Base-by-base conservation (phyloP, 2,888 invertebrate species). In the Lordiphosa andalusiaca region DNA sequence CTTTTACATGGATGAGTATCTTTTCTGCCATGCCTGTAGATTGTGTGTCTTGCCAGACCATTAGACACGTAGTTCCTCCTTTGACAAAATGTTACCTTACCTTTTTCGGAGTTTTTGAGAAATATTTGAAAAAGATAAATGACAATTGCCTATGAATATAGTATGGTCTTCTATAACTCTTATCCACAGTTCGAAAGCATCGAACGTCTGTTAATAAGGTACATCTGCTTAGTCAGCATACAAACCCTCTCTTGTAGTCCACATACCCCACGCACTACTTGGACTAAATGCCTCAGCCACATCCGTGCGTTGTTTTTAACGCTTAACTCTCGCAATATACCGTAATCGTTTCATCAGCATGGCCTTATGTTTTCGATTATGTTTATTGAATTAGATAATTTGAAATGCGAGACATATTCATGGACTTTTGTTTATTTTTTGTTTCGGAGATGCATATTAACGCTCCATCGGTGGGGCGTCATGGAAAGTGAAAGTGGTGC, bases 401-500 rank as follows among this genome's bases (percentile, higher is more conserved):
- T 66, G 53, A 47, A 69, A 71, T 75, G 42, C 69, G 57, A 53
- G 44, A 54, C 44, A 40, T 41, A 52, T 37, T 37, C 53, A 39
- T 49, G 54, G 33, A 47, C 53, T 57, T 53, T 53, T 66, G 56
- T 54, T 50, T 55, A 55, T 50, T 21, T 55, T 21, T 19, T 19
- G 2, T 25, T 25, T 35, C 40, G 50, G 40, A 60, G 73, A 53
- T 77, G 76, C 72, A 81, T 73, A 73, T 75, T 60, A 66, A 66
- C 72, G 62, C 42, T 57, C 30, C 41, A 44, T 46, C 35, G 55
- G 36, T 53, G 56, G 40, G 56, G 41, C 61, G 48, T 60, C 61
- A 60, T 66, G 55, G 67, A 82, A 78, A 78, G 77, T 82, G 77
- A 78, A 78, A 78, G 77, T 78, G 75, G 42, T 67, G 67, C 55